Conservation (phyloP, 2,888 invertebrate genomes). For the Trichopria drosophilae region DNA sequence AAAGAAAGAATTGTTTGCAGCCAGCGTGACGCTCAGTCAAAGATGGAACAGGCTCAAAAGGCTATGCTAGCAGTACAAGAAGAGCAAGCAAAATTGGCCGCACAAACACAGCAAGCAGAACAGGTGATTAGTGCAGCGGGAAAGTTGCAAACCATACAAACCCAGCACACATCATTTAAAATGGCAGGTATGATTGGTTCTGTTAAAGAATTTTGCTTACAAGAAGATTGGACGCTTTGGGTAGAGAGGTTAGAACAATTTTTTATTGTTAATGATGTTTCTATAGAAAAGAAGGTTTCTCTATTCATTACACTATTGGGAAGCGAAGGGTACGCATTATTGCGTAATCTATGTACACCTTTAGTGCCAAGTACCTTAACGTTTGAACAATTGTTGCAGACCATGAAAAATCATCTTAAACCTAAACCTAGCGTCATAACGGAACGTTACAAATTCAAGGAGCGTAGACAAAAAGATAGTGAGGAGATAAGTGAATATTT, state of each 20-base stretch:
- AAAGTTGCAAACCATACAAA: too few species aligned
- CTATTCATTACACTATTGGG: neutral
- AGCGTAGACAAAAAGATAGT: slow-evolving; percentile 22
- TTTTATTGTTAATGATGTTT: slow-evolving; percentile 18
- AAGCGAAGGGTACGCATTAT: slow-evolving; percentile 22
- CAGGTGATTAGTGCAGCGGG: too few species aligned
- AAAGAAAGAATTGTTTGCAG: too few species aligned
- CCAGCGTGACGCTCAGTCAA: too few species aligned
- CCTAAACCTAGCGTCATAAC: slow-evolving; percentile 28
- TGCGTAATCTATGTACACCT: slow-evolving; percentile 31
- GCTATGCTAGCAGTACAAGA: too few species aligned
- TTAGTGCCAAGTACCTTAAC: slow-evolving; percentile 10
- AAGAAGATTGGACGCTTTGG: slow-evolving; percentile 20
- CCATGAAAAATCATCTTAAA: slow-evolving; percentile 30
- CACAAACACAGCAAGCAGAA: too few species aligned
- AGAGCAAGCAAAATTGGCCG: too few species aligned
- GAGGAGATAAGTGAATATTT: slow-evolving; percentile 21
- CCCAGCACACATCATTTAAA: too few species aligned
- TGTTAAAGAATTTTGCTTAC: slow-evolving; percentile 12
- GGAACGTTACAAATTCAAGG: slow-evolving; percentile 31
- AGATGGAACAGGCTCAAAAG: too few species aligned
- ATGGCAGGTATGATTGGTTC: slow-evolving; percentile 5
- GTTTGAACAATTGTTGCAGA: slow-evolving; percentile 12
- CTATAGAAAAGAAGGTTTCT: slow-evolving; percentile 14
- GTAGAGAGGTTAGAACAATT: slow-evolving; percentile 22